Conservation (phyloP, 2,888 invertebrate species). For the Tipula confusa region DNA sequence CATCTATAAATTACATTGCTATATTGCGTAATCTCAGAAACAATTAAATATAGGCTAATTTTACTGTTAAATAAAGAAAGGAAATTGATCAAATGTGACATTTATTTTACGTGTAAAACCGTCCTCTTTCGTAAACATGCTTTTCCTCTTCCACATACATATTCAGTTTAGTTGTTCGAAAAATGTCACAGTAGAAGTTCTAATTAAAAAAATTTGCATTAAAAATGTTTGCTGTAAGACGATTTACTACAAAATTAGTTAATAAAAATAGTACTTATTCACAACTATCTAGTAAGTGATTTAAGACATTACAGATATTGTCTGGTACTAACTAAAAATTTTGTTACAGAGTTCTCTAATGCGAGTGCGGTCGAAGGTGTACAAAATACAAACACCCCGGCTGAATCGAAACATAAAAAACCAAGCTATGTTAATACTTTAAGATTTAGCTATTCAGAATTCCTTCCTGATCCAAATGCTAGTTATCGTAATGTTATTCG, state of each 20-base stretch:
- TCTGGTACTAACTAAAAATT: neutral
- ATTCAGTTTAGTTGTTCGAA: neutral
- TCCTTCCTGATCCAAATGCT: constrained; percentile 80
- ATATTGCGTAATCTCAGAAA: neutral
- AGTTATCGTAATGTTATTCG: constrained; percentile 71
- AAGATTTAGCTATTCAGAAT: constrained; percentile 79
- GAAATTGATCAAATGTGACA: neutral
- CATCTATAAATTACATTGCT: neutral
- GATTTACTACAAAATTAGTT: neutral
- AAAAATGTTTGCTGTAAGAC: neutral
- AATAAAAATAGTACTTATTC: neutral
- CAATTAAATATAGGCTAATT: neutral
- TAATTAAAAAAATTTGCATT: neutral
- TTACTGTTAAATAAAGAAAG: neutral
- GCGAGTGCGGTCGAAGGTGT: neutral
- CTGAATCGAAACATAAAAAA: neutral
- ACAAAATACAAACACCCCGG: neutral
- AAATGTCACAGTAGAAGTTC: neutral
- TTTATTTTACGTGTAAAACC: neutral
- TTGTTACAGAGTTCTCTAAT: neutral
- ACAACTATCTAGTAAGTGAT: neutral
- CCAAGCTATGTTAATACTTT: neutral
- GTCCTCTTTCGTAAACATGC: neutral
- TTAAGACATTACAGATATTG: too few relatives aligned
- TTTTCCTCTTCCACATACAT: neutral